Base-by-base conservation (phyloP, 2,888 invertebrate species). In the Nematopogon swammerdamellus region DNA sequence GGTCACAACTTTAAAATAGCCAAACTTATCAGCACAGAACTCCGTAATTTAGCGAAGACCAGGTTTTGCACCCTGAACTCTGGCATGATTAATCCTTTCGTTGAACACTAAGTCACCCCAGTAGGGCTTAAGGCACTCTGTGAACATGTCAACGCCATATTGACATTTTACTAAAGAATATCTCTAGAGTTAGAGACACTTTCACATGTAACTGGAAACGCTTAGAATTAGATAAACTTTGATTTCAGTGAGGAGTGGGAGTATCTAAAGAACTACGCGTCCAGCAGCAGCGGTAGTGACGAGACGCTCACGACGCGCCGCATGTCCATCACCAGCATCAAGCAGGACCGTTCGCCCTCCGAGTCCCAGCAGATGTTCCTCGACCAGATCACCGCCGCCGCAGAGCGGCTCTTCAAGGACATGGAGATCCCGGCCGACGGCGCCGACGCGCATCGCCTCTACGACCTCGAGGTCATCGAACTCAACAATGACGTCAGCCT, bases 191-290 rank as follows among this genome's bases (percentile, higher is more conserved):
- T n/a, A n/a, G n/a, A n/a, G n/a, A n/a, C n/a, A n/a, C n/a, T n/a
- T n/a, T n/a, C n/a, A n/a, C n/a, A n/a, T n/a, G n/a, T n/a, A n/a
- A n/a, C n/a, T n/a, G n/a, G n/a, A n/a, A n/a, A n/a, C n/a, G n/a
- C n/a, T n/a, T n/a, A n/a, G n/a, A n/a, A n/a, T n/a, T n/a, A n/a
- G n/a, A n/a, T n/a, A n/a, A n/a, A n/a, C n/a, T n/a, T n/a, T n/a
- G n/a, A n/a, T n/a, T 82, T 46, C 77, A 94, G 93, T 19, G 97
- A 97, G 65, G 98, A 98, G 72, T 98, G 97, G 97, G 89, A 92
- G 57, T 92, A 93, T 68, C 76, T 97, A 14, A 90, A 88, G 62
- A 85, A 82, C 18, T 76, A 80, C 44, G 82, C 82, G 54, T 70
- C 77, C 1, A 76, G 73, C 18, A 68, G 67, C 59, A 52, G 57